Evolutionary conservation across 2,888 invertebrate genomes (phyloP), one percentile per base, ranked within the genome.

Genomic region (Clostera curtula): DNA sequence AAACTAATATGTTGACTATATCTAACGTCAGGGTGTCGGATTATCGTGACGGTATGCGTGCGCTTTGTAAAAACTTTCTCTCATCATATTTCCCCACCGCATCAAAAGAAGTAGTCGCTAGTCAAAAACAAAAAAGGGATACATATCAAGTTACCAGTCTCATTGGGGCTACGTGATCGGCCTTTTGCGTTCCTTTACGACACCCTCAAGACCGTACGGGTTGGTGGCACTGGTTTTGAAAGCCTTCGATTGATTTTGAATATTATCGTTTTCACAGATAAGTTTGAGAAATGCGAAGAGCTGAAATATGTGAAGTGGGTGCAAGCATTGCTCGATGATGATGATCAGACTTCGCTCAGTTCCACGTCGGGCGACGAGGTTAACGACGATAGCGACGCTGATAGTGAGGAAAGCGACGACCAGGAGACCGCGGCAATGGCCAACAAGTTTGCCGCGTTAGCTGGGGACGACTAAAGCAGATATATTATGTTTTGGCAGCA

Each of bases 251-350:
- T 27, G 8, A 19, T 4, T 6, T n/a, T 19, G 10, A 8, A 8
- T 9, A 12, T 12, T 11, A 13, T 12, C 6, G 31, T 17, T 27
- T 25, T 12, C 27, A 7, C 71, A 91, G 92, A 84, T 24, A 73
- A 74, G 41, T 91, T 88, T 86, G 82, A 85, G 40, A 65, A 43
- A 0, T 88, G 90, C 58, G 79, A 86, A 0, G 89, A 90, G 34
- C 64, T 90, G 0, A 86, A 87, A 41, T 86, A 85, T 43, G 84
- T 93, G 0, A 83, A 83, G 37, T 89, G 89, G 88, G 89, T 92
- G 27, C 90, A 91, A 68, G 90, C 90, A 0, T 59, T 80, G 15
- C 75, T 75, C 0, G 56, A 53, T 4, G 56, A 52, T 0, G 61
- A 56, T 1, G 47, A 51, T 1, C 49, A 40, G 1, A 31, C 34